Percentiles rank a stretch among this genome's conserved stretches.
phyloP scores from a whole-genome alignment of 1,140 invertebrate genomes.

The Heliconius melpomene region DNA sequence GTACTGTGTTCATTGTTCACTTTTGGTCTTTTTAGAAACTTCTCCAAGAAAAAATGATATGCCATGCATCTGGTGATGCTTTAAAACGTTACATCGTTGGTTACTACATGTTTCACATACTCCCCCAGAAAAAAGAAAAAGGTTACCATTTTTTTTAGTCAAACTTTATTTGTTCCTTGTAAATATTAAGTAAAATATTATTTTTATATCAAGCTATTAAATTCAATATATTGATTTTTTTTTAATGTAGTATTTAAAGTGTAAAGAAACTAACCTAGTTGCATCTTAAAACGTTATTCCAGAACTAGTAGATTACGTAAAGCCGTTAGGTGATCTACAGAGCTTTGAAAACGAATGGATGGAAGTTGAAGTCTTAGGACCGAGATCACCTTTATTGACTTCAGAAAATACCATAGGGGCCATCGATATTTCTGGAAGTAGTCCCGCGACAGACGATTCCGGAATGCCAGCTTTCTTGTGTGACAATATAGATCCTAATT shows the following conservation, averaged over 20 bases:
- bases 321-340: slow-evolving; percentile 86
- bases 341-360: slow-evolving; percentile 95
- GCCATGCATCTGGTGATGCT: slow-evolving; percentile 93
- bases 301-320: slow-evolving; percentile 82
- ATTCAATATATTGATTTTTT: too few relatives aligned
- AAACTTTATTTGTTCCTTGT: background rate
- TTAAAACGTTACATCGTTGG: slow-evolving; percentile 92
- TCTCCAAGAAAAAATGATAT: slow-evolving; percentile 90
- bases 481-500: slow-evolving; percentile 82
- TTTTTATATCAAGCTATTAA: too few relatives aligned
- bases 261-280: background rate
- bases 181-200: too few relatives aligned
- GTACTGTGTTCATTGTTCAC: background rate
- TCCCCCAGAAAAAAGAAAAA: slow-evolving; percentile 86
- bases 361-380: slow-evolving; percentile 89
- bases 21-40: slow-evolving; percentile 84
- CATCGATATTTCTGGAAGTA: slow-evolving; percentile 69
- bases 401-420: slow-evolving; percentile 51
- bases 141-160: slow-evolving; percentile 44
- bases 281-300: background rate
- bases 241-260: too few relatives aligned
- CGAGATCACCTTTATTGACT: slow-evolving; percentile 82
- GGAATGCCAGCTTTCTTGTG: slow-evolving; percentile 84
- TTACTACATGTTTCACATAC: slow-evolving; percentile 95
- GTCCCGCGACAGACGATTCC: slow-evolving; percentile 76